These are phyloP conservation scores for Rhorus exstirpatorius DNA, from an alignment of 2,888 invertebrate species.

Conservation along the genomic window DNA sequence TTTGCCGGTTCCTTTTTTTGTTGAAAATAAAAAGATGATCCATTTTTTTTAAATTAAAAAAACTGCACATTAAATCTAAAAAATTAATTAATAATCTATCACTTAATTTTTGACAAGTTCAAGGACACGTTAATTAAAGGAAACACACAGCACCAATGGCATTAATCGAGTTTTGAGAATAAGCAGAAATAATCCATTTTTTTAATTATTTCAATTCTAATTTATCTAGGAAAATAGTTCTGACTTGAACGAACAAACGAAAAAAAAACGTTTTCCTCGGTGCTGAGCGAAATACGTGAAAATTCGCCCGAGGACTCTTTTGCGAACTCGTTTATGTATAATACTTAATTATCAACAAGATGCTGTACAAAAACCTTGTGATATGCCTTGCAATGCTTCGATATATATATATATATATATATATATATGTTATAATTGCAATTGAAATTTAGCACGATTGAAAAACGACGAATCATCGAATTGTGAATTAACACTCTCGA, in stretches of 20 bases:
- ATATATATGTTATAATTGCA: background rate
- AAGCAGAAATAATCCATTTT: constrained; percentile 7
- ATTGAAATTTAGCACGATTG: background rate
- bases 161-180: background rate
- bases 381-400: constrained; percentile 47
- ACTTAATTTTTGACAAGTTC: too few relatives aligned
- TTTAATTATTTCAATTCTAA: background rate
- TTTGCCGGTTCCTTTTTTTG: too few relatives aligned
- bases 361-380: constrained; percentile 40
- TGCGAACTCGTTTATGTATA: background rate
- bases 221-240: too few relatives aligned
- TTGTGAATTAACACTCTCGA: background rate
- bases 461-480: background rate
- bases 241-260: background rate
- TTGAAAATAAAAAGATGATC: too few relatives aligned
- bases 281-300: background rate
- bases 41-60: too few relatives aligned
- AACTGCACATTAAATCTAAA: too few relatives aligned
- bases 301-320: background rate
- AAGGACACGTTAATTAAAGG: too few relatives aligned
- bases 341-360: constrained; percentile 35
- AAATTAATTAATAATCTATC: too few relatives aligned
- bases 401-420: constrained; percentile 17
- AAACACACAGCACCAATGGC: too few relatives aligned
- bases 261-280: constrained; percentile 13